These are phyloP conservation scores for Luscinia luscinia DNA, from an alignment of 2,797 vertebrate genomes.

Conservation along the genomic window DNA sequence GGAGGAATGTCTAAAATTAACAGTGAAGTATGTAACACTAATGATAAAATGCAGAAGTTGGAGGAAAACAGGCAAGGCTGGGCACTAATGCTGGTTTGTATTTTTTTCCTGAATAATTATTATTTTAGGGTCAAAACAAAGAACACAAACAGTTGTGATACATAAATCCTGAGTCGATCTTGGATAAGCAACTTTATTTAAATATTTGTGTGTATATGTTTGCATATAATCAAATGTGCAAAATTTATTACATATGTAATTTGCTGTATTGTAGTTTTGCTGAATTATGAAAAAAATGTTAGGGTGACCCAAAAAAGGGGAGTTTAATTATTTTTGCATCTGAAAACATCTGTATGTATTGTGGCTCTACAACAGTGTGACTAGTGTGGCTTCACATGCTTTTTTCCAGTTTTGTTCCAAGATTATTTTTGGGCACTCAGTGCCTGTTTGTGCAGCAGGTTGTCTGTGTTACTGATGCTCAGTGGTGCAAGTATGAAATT, in stretches of 20 bases:
- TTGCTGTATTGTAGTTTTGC: neutral
- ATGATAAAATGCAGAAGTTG: constrained; percentile 2
- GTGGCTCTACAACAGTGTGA: rapidly evolving
- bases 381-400: neutral
- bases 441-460: neutral
- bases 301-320: neutral
- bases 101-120: neutral
- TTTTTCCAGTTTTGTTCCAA: neutral
- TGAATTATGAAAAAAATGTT: neutral
- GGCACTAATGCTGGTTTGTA: neutral
- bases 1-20: constrained; percentile 35
- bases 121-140: neutral
- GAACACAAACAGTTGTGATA: neutral
- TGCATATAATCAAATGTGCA: neutral
- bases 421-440: neutral
- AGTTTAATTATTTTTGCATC: neutral
- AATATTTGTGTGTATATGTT: neutral
- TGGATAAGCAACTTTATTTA: neutral
- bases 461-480: neutral
- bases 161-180: neutral
- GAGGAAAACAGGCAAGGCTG: neutral
- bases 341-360: neutral
- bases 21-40: neutral
- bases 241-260: neutral
- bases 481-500: neutral